These are phyloP conservation scores for Spea bombifrons DNA, from an alignment of 2,113 vertebrate genomes.

Conservation along the genomic window DNA sequence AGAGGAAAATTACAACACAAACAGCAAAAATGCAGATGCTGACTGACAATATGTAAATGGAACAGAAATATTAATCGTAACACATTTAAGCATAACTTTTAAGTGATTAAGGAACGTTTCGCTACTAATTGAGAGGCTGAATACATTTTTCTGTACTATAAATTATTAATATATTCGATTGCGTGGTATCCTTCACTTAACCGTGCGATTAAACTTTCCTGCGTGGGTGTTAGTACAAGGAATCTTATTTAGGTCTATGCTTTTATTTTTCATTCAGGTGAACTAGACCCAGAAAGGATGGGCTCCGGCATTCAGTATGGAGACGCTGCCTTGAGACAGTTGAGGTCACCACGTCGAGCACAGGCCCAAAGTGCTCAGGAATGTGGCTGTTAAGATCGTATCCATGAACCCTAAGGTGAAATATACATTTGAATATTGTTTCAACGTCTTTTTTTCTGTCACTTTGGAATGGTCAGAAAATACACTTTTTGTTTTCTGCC, in stretches of 20 bases:
- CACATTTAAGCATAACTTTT: too few species aligned
- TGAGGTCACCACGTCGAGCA: slow-evolving; percentile 68
- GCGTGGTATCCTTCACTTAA: too few species aligned
- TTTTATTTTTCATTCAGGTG: slow-evolving; percentile 60
- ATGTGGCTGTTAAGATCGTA: slow-evolving; percentile 67
- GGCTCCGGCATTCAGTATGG: slow-evolving; percentile 76
- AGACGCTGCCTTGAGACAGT: slow-evolving; percentile 72
- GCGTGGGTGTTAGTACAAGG: too few species aligned
- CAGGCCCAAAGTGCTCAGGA: slow-evolving; percentile 69
- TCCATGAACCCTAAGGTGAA: slow-evolving; percentile 7
- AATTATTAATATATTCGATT: too few species aligned
- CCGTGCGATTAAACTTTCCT: too few species aligned
- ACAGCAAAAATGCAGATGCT: too few species aligned
- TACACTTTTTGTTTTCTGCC: background rate
- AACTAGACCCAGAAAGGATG: slow-evolving; percentile 76
- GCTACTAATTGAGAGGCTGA: too few species aligned
- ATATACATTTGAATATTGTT: background rate
- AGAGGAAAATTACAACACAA: too few species aligned
- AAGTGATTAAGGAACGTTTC: too few species aligned
- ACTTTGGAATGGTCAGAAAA: background rate
- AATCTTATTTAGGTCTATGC: slow-evolving; percentile 21
- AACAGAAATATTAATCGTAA: too few species aligned
- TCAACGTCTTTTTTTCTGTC: background rate
- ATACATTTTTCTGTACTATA: too few species aligned
- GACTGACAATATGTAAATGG: too few species aligned